These are phyloP conservation scores for Muscicapa comitata DNA, from an alignment of 2,797 vertebrate genomes.

Conservation along the genomic window DNA sequence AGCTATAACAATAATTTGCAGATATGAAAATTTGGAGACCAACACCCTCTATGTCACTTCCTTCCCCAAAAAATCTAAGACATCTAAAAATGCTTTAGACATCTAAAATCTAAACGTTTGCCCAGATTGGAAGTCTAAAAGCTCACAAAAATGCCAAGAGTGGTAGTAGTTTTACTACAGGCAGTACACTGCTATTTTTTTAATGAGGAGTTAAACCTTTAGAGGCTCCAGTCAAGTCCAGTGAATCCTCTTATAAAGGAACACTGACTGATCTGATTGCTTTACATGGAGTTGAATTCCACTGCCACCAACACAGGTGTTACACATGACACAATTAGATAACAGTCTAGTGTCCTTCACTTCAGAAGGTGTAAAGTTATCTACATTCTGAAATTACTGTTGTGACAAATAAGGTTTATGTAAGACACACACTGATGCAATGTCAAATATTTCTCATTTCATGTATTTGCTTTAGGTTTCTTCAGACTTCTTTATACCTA, in stretches of 20 bases:
- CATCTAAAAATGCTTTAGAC: too few relatives aligned
- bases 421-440: not conserved
- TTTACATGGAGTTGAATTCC: not conserved
- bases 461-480: not conserved
- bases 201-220: not conserved
- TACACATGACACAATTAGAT: not conserved
- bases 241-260: not conserved
- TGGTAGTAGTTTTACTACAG: not conserved
- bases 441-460: not conserved
- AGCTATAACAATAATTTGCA: not conserved
- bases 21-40: not conserved
- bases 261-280: not conserved
- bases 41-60: not conserved
- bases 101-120: not conserved
- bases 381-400: not conserved
- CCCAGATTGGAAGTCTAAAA: not conserved
- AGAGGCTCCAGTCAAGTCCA: not conserved
- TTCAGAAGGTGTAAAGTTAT: not conserved
- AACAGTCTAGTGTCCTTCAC: not conserved
- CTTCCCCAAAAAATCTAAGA: not conserved
- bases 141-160: not conserved
- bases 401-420: not conserved
- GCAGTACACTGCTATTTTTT: not conserved
- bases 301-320: not conserved
- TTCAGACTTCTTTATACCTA: not conserved